Conservation (phyloP, 2,113 vertebrate genomes). For the Vireo altiloquus region DNA sequence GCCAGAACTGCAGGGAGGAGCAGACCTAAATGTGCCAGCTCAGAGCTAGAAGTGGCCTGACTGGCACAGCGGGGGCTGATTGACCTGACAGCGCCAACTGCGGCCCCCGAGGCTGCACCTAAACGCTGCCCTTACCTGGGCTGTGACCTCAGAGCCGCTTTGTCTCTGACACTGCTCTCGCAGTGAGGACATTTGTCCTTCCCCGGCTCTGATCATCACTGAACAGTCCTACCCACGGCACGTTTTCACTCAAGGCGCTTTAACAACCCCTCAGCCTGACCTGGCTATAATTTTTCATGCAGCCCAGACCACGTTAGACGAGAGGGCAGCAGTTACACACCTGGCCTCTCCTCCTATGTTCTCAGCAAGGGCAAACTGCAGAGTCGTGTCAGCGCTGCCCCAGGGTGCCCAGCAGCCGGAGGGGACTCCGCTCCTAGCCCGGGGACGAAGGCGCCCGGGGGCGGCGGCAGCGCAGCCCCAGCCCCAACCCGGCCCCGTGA, state of each 20-base stretch:
- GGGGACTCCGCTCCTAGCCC: background rate
- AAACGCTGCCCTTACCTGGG: accelerated
- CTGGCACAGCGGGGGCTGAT: accelerated
- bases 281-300: too few relatives aligned
- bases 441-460: accelerated
- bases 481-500: background rate
- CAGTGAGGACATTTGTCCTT: background rate
- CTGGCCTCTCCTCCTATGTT: background rate
- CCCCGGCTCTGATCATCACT: background rate
- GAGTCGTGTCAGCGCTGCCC: background rate
- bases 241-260: background rate
- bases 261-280: background rate
- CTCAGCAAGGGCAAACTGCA: background rate
- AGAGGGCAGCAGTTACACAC: background rate
- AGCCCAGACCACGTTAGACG: background rate
- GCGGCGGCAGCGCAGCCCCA: accelerated
- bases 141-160: background rate
- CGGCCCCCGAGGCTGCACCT: background rate
- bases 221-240: background rate
- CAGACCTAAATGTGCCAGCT: background rate
- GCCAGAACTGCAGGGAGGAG: background rate
- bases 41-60: background rate
- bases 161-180: background rate
- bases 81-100: background rate
- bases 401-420: background rate